phyloP scores from a whole-genome alignment of 2,888 invertebrate genomes.

The Metellina segmentata region DNA sequence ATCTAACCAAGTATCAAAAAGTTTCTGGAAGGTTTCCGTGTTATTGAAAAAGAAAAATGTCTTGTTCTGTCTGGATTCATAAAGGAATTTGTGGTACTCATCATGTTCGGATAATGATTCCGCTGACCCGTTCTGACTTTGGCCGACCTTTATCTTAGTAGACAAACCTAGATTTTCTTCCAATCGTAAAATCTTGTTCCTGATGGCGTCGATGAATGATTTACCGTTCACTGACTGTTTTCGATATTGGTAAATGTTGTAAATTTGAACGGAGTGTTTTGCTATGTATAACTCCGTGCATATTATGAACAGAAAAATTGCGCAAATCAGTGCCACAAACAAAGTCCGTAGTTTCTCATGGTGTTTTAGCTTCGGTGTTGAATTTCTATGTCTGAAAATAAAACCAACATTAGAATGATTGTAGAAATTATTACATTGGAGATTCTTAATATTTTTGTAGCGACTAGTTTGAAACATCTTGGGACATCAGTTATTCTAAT shows the following conservation, averaged over 20 bases:
- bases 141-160: background rate
- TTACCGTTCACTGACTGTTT: constrained; percentile 8
- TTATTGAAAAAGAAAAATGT: constrained; percentile 70
- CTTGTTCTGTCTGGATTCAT: constrained; percentile 37
- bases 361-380: constrained; percentile 20
- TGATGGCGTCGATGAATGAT: constrained; percentile 23
- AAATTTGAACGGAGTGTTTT: constrained; percentile 8
- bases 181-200: constrained; percentile 15
- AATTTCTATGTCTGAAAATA: constrained; percentile 48
- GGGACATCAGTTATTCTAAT: too few relatives aligned
- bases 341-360: constrained; percentile 34
- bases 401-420: background rate
- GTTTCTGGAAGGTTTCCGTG: constrained; percentile 55
- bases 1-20: constrained; percentile 54
- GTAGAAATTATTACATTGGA: background rate
- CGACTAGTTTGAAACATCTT: background rate
- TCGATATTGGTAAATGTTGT: constrained; percentile 19
- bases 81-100: constrained; percentile 52
- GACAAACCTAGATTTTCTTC: constrained; percentile 22
- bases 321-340: constrained; percentile 44
- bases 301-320: constrained; percentile 53
- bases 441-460: too few relatives aligned
- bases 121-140: background rate
- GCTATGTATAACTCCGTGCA: constrained; percentile 49
- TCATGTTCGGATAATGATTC: constrained; percentile 37